phyloP scores from a whole-genome alignment of 1,140 invertebrate species.

The Zophobas morio region DNA sequence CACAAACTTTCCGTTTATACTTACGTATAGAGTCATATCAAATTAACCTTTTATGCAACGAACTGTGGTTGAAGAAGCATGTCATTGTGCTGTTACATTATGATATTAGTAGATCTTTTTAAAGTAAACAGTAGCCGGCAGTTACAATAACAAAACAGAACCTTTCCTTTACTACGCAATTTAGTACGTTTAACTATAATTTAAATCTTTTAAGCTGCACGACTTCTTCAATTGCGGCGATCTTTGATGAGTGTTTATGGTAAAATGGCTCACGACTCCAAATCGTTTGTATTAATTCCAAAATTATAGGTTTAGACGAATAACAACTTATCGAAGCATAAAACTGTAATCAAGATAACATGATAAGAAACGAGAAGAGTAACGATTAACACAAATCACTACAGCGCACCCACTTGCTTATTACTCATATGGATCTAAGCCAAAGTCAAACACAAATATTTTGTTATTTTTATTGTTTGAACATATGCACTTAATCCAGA shows the following conservation, averaged over 20 bases:
- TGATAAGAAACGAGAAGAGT: too few species aligned
- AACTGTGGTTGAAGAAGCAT: too few species aligned
- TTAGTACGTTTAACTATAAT: neutral
- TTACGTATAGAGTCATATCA: too few species aligned
- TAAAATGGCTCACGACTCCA: slow-evolving; percentile 21
- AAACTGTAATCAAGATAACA: too few species aligned
- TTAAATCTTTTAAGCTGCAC: slow-evolving; percentile 4
- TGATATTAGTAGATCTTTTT: neutral
- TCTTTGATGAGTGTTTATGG: slow-evolving; percentile 16
- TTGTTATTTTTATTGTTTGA: too few species aligned
- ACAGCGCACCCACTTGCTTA: too few species aligned
- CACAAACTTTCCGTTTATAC: slow-evolving; percentile 2
- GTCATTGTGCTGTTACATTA: too few species aligned
- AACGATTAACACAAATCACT: too few species aligned
- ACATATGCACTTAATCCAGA: too few species aligned
- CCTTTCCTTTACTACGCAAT: slow-evolving; percentile 1
- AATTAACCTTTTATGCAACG: too few species aligned
- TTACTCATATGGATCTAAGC: too few species aligned
- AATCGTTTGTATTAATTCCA: slow-evolving; percentile 1
- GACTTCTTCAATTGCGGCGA: neutral
- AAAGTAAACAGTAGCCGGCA: slow-evolving; percentile 13
- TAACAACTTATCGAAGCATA: neutral
- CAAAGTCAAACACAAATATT: too few species aligned
- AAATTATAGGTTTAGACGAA: slow-evolving; percentile 7
- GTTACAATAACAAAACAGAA: neutral